These are phyloP conservation scores for Hanleya hanleyi DNA, from an alignment of 2,888 invertebrate genomes.

Conservation along the genomic window DNA sequence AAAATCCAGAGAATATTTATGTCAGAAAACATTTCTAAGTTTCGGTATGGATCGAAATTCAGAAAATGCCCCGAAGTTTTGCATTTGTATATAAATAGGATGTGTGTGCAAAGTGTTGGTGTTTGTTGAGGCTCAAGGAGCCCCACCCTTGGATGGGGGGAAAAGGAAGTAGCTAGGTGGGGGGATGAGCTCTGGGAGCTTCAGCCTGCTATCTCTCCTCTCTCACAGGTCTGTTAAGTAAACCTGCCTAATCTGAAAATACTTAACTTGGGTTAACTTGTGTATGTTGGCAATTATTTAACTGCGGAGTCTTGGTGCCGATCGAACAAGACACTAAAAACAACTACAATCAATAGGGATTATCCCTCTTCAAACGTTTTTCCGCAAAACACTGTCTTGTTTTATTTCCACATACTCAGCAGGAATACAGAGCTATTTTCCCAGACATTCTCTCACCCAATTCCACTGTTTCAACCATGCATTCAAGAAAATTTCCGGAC, in stretches of 20 bases:
- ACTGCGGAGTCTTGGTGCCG: neutral
- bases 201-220: neutral
- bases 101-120: neutral
- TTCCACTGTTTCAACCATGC: neutral
- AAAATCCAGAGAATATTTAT: no score
- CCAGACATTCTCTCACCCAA: neutral
- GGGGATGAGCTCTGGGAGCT: neutral
- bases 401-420: neutral
- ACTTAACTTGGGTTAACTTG: conserved; percentile 5
- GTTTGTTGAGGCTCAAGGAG: neutral
- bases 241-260: neutral
- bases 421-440: neutral
- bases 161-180: neutral
- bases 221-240: neutral
- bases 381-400: neutral
- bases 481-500: no score
- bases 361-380: neutral
- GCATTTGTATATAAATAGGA: no score
- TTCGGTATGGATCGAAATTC: no score
- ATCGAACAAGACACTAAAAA: neutral
- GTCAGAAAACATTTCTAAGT: no score
- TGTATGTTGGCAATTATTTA: conserved; percentile 3
- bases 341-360: neutral
- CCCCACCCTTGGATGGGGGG: neutral
- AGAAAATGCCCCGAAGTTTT: no score